Evolutionary conservation across 2,888 invertebrate genomes (phyloP).

Genomic region (Germaria angustata): DNA sequence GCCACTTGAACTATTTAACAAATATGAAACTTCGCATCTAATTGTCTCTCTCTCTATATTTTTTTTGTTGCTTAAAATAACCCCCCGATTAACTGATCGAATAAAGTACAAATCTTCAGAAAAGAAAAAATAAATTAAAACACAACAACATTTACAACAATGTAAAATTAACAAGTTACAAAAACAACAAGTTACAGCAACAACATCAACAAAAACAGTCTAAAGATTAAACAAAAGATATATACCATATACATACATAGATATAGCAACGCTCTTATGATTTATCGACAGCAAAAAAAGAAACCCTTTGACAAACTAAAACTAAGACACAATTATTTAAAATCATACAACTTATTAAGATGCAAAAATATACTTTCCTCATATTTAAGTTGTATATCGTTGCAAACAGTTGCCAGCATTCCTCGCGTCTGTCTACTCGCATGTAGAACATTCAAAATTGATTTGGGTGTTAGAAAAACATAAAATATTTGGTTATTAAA

Average conservation of each 20-base stretch:
- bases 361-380: not conserved
- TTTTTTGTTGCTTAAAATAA: constrained; percentile 71
- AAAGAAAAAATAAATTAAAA: constrained; percentile 30
- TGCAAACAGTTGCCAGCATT: not conserved
- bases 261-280: constrained; percentile 54
- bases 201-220: constrained; percentile 10
- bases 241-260: no score
- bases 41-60: not conserved
- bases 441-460: not conserved
- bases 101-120: constrained; percentile 76
- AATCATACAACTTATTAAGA: not conserved
- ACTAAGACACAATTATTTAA: not conserved
- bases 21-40: not conserved
- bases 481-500: not conserved
- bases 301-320: not conserved
- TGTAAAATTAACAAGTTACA: constrained; percentile 16
- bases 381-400: not conserved
- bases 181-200: not conserved
- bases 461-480: constrained; percentile 30
- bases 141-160: constrained; percentile 23
- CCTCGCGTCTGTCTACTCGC: not conserved
- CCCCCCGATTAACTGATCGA: constrained; percentile 74
- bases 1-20: not conserved
- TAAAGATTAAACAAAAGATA: constrained; percentile 11
- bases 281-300: constrained; percentile 35